Conservation (phyloP, 2,888 invertebrate genomes). For the Scaptomyza caliginosa region DNA sequence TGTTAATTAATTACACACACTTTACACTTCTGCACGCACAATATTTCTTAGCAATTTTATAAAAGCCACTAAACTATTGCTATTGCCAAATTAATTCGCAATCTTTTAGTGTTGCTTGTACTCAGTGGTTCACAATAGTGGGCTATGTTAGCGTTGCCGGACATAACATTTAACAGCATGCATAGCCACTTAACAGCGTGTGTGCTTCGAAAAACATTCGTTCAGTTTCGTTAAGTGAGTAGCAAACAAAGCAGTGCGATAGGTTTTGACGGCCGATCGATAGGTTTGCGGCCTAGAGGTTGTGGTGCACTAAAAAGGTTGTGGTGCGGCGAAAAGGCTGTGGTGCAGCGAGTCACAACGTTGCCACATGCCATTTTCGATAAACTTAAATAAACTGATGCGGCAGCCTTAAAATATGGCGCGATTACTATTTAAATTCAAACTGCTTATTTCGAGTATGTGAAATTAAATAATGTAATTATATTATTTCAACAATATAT, state of each 20-base stretch:
- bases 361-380: neutral
- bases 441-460: too few species aligned
- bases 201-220: conserved; percentile 1
- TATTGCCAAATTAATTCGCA: conserved; percentile 54
- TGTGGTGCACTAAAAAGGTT: conserved; percentile 3
- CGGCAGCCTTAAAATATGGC: conserved; percentile 3
- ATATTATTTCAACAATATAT: too few species aligned
- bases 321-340: neutral
- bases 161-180: conserved; percentile 3
- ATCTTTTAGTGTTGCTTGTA: conserved; percentile 46
- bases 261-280: neutral
- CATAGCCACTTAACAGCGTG: conserved; percentile 5
- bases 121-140: conserved; percentile 38
- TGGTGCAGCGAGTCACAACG: neutral
- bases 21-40: conserved; percentile 30
- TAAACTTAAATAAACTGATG: neutral
- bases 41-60: conserved; percentile 15
- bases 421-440: neutral
- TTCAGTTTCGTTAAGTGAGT: conserved; percentile 17
- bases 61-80: conserved; percentile 25
- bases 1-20: conserved; percentile 29
- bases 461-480: too few species aligned
- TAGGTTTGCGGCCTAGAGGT: neutral
- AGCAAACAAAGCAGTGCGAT: neutral
- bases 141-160: conserved; percentile 22